phyloP scores from a whole-genome alignment of 2,797 vertebrate genomes.

The Enteromius anoplus region DNA sequence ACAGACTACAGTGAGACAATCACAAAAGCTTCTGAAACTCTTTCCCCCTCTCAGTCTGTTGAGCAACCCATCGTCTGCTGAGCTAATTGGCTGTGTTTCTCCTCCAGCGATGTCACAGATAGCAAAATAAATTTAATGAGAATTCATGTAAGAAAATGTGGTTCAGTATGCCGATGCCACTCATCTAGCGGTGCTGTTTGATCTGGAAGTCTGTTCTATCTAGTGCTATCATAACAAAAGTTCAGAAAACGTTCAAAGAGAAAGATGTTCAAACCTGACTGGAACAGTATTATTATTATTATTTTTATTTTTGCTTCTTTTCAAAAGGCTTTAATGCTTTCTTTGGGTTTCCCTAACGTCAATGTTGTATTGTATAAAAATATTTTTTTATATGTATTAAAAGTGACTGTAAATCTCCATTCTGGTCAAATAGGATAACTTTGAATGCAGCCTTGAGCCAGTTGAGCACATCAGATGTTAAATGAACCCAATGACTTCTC shows the following conservation, averaged over 20 bases:
- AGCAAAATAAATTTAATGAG: constrained; percentile 30
- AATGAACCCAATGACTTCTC: constrained; percentile 36
- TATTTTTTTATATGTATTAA: background rate
- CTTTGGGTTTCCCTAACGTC: background rate
- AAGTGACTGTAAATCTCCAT: background rate
- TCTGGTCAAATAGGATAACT: background rate
- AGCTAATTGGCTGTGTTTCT: constrained; percentile 35
- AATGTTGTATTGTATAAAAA: background rate
- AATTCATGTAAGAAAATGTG: constrained; percentile 14
- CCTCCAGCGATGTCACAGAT: constrained; percentile 18
- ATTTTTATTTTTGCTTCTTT: background rate
- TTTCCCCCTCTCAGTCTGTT: background rate
- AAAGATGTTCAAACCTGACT: background rate
- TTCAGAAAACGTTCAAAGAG: background rate
- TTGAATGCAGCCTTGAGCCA: background rate
- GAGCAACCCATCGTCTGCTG: constrained; percentile 29
- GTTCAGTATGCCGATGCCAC: constrained; percentile 9
- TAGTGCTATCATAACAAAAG: background rate
- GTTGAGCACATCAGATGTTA: constrained; percentile 5
- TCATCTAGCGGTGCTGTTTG: constrained; percentile 14
- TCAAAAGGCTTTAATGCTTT: background rate
- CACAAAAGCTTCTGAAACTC: constrained; percentile 15
- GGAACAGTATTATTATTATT: background rate
- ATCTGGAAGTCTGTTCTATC: constrained; percentile 1
- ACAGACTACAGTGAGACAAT: background rate